Evolutionary conservation across 2,888 invertebrate genomes (phyloP).

Genomic region (Drepanosiphum platanoidis): DNA sequence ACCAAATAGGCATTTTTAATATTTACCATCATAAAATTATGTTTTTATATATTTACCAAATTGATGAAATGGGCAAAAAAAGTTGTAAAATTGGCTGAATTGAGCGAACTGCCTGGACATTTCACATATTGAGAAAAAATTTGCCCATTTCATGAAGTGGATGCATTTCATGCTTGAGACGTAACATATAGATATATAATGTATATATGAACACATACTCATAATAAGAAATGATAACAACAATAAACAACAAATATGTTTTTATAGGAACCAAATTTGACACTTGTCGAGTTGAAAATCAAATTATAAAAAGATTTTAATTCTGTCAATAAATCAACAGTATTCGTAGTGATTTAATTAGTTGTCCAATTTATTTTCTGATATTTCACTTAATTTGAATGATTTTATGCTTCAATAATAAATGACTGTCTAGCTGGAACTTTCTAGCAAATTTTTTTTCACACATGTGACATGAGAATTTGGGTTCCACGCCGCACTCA

Average conservation of each 20-base stretch:
- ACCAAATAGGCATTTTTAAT: too few relatives aligned
- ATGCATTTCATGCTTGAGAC: too few relatives aligned
- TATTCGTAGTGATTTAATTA: background rate
- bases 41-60: too few relatives aligned
- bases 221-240: background rate
- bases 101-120: too few relatives aligned
- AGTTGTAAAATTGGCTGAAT: too few relatives aligned
- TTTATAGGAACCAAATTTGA: background rate
- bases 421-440: slow-evolving; percentile 62
- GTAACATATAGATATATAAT: too few relatives aligned
- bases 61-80: too few relatives aligned
- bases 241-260: background rate
- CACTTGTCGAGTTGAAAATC: too few relatives aligned
- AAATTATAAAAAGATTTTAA: background rate
- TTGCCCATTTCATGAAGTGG: too few relatives aligned
- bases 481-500: slow-evolving; percentile 66
- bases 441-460: slow-evolving; percentile 63
- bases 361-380: background rate
- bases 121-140: too few relatives aligned
- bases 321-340: background rate
- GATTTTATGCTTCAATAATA: slow-evolving; percentile 58
- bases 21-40: too few relatives aligned
- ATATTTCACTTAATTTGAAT: slow-evolving; percentile 29
- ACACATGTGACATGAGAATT: slow-evolving; percentile 66
- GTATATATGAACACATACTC: background rate